Conservation (phyloP, 2,113 vertebrate species). For the Galeopterus variegatus region DNA sequence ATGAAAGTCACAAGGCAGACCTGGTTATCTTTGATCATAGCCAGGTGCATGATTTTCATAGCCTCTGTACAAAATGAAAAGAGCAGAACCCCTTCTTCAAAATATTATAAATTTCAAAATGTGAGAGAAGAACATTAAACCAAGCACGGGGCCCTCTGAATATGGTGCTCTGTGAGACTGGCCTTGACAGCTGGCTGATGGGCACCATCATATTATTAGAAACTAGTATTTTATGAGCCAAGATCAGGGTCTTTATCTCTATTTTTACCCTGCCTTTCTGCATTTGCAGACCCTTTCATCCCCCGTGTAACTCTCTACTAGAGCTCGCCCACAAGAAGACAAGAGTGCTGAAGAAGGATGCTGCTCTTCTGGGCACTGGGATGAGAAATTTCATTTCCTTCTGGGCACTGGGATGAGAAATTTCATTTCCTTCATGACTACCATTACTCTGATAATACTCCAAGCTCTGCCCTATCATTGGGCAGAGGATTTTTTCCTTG, state of each 20-base stretch:
- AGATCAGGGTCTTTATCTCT: background rate
- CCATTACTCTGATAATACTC: slow-evolving; percentile 79
- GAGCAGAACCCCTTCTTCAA: background rate
- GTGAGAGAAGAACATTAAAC: background rate
- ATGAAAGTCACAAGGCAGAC: background rate
- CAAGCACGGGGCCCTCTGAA: background rate
- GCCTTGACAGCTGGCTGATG: background rate
- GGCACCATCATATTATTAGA: background rate
- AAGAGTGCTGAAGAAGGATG: background rate
- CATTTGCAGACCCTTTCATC: background rate
- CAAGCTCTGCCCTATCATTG: slow-evolving; percentile 67
- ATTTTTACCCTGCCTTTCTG: background rate
- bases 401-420: too few relatives aligned
- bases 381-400: background rate
- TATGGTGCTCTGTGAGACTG: accelerated
- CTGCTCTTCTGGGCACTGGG: background rate
- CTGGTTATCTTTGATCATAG: background rate
- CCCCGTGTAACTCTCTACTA: background rate
- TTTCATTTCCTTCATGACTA: slow-evolving; percentile 11
- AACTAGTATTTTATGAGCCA: background rate
- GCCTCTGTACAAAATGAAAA: background rate
- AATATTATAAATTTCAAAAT: background rate
- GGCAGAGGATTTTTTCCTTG: slow-evolving; percentile 64
- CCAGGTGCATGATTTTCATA: background rate
- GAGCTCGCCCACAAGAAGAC: background rate